These are phyloP conservation scores for Vimba vimba DNA, from an alignment of 2,113 vertebrate species.

Conservation along the genomic window DNA sequence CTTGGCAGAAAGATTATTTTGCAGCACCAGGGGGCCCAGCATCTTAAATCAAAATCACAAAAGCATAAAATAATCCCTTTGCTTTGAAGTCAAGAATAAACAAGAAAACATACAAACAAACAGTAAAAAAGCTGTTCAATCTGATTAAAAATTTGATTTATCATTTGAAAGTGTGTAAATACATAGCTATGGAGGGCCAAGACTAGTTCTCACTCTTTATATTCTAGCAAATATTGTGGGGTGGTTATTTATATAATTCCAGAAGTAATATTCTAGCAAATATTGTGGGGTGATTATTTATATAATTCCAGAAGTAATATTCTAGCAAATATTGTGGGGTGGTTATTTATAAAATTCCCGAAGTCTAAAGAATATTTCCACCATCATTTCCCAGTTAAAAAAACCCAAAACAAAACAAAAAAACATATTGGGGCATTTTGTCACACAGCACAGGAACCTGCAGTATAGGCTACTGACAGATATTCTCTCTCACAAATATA, in stretches of 20 bases:
- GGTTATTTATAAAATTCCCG: not conserved
- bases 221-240: not conserved
- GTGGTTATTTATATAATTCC: not conserved
- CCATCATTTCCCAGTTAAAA: not conserved
- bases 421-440: not conserved
- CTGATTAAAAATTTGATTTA: not conserved
- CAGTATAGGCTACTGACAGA: too few species aligned
- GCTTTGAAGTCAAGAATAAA: slow-evolving; percentile 34
- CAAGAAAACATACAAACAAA: not conserved
- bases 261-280: too few species aligned
- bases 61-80: slow-evolving; percentile 41
- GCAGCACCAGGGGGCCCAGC: not conserved
- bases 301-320: not conserved
- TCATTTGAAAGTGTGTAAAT: not conserved
- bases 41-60: slow-evolving; percentile 32
- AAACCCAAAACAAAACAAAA: not conserved
- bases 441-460: not conserved
- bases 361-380: not conserved
- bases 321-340: not conserved
- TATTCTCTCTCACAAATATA: too few species aligned
- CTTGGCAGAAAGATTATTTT: slow-evolving; percentile 22
- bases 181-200: not conserved
- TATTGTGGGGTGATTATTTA: not conserved
- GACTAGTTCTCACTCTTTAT: not conserved
- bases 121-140: not conserved